Base-by-base conservation (phyloP, 2,797 vertebrate species). In the Poliocrania exsul region DNA sequence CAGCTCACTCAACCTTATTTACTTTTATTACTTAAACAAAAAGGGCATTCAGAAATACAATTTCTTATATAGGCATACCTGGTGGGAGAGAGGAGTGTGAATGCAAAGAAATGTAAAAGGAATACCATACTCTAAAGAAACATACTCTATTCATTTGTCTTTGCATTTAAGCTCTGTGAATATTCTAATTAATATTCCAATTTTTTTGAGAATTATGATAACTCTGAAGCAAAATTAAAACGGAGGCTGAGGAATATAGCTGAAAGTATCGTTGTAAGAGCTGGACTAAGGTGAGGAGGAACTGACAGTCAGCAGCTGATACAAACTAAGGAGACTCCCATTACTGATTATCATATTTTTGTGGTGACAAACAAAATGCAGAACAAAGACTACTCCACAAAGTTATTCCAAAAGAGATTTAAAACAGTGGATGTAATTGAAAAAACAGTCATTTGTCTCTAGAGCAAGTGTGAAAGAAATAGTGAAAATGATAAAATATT, bases 211-310 rank as follows among this genome's bases (percentile, higher is more conserved):
- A 46, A 62, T 77, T 2, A n/a, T 33, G 25, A 18, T 25, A 83
- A 84, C 17, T 50, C 11, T 44, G 38, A 92, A 84, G 66, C 19
- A 94, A 77, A 86, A 93, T 69, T 94, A 81, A 93, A 95, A 81
- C 23, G 72, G 33, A 19, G 81, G 61, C 11, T 79, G 64, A 95
- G 65, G 57, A 88, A 81, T 26, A 12, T 25, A 83, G 44, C 21
- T 40, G 53, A 54, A 92, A 78, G 25, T 53, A 93, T 20, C 0
- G 10, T 77, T 83, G 78, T 81, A 74, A 79, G 62, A 42, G 14
- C n/a, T 67, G 38, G 29, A 53, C 16, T 73, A 84, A 86, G 50
- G 56, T n/a, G 94, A 80, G 62, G 50, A 92, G 53, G n/a, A 75
- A 67, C 57, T 44, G 71, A 66, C 33, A 91, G 57, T 61, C 12